Evolutionary conservation across 2,113 vertebrate species (phyloP).

Genomic region (Ariopsis seemanni): DNA sequence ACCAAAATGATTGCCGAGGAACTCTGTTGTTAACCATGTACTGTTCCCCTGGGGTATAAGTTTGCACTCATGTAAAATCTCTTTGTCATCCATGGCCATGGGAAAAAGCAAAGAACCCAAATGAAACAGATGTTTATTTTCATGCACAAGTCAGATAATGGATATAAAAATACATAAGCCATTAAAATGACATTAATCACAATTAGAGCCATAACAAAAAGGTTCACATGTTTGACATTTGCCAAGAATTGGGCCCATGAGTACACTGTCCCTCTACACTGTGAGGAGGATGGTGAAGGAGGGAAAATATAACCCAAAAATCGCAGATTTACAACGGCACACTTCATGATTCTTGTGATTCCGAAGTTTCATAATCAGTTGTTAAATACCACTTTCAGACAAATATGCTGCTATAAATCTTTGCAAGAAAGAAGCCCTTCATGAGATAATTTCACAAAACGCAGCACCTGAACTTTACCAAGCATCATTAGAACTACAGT

Average conservation of each 20-base stretch:
- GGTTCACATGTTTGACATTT: background rate
- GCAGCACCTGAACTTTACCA: background rate
- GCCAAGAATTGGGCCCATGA: background rate
- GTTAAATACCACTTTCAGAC: background rate
- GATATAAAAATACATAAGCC: background rate
- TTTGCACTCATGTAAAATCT: background rate
- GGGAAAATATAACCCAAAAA: background rate
- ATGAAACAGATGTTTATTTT: background rate
- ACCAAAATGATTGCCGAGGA: background rate
- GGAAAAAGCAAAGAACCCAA: background rate
- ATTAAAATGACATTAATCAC: background rate
- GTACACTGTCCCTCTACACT: background rate
- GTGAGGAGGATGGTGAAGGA: background rate
- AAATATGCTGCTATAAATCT: background rate
- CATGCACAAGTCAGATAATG: background rate
- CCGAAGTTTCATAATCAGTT: background rate
- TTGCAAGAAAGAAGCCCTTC: background rate
- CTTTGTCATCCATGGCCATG: background rate
- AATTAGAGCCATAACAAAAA: background rate
- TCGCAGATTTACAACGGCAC: background rate
- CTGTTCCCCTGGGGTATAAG: background rate
- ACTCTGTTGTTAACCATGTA: background rate
- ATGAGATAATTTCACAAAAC: background rate
- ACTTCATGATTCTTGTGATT: too few relatives aligned
- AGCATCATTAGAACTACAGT: background rate